These are phyloP conservation scores for Phalacrocorax brasilianus DNA, from an alignment of 2,113 vertebrate species.

Conservation along the genomic window DNA sequence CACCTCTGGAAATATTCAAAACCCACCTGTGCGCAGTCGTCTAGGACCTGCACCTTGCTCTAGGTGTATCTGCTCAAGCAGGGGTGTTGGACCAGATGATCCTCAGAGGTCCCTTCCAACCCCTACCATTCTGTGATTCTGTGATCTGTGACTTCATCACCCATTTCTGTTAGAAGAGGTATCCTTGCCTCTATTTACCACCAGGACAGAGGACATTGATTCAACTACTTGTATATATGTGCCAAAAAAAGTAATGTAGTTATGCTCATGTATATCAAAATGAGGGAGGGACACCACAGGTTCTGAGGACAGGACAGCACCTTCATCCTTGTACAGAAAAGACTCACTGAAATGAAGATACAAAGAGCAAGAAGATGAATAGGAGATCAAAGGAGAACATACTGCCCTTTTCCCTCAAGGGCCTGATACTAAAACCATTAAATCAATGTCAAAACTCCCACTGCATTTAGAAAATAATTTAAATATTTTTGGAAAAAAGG, in stretches of 20 bases:
- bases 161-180: not conserved
- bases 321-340: not conserved
- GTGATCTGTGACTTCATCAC: not conserved
- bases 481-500: slow-evolving; percentile 13
- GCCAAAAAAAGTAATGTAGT: not conserved
- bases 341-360: not conserved
- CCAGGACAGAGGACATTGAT: not conserved
- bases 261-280: not conserved
- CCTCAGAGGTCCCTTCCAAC: too few species aligned
- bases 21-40: too few species aligned
- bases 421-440: not conserved
- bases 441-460: slow-evolving; percentile 27
- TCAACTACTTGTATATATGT: not conserved
- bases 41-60: too few species aligned
- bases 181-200: not conserved
- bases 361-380: not conserved
- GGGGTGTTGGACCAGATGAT: too few species aligned
- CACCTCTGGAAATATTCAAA: too few species aligned
- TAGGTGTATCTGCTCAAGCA: too few species aligned
- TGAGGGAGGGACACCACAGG: not conserved
- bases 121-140: too few species aligned
- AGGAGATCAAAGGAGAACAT: not conserved
- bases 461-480: slow-evolving; percentile 22
- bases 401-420: not conserved
- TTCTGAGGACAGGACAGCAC: not conserved